Conservation (phyloP, 1,140 invertebrate genomes). For the Dendroctonus ponderosae region DNA sequence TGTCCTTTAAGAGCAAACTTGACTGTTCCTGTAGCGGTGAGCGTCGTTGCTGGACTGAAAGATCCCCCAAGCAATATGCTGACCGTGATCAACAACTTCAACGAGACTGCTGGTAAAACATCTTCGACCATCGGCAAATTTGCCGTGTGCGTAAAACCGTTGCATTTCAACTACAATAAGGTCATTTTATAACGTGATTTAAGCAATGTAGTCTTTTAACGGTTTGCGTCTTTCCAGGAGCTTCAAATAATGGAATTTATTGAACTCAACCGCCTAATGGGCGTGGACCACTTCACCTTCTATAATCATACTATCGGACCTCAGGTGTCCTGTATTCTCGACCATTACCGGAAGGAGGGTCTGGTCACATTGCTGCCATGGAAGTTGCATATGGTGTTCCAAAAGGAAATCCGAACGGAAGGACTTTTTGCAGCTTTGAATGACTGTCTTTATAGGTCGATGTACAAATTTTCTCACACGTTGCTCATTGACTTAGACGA, state of each 20-base stretch:
- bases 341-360: slow-evolving; percentile 53
- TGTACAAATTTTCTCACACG: slow-evolving; percentile 77
- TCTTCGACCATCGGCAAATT: slow-evolving; percentile 57
- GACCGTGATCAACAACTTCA: slow-evolving; percentile 56
- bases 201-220: not conserved
- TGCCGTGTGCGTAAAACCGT: slow-evolving; percentile 90
- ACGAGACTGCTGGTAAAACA: slow-evolving; percentile 43
- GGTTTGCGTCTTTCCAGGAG: slow-evolving; percentile 52
- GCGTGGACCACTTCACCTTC: slow-evolving; percentile 85
- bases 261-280: slow-evolving; percentile 83
- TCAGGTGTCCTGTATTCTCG: slow-evolving; percentile 73
- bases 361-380: slow-evolving; percentile 81
- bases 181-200: slow-evolving; percentile 47
- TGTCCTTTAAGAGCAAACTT: slow-evolving; percentile 66
- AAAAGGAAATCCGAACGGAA: slow-evolving; percentile 89
- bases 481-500: slow-evolving; percentile 89
- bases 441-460: slow-evolving; percentile 88
- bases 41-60: slow-evolving; percentile 62
- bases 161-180: slow-evolving; percentile 86
- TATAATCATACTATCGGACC: slow-evolving; percentile 87
- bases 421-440: slow-evolving; percentile 89
- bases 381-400: slow-evolving; percentile 85
- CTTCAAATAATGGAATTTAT: slow-evolving; percentile 88
- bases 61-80: slow-evolving; percentile 64
- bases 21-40: slow-evolving; percentile 65